A percentile compares a stretch with the other conserved stretches of the same genome.
Evolutionary conservation across 2,797 vertebrate species (phyloP).

Genomic region (Loriculus beryllinus): DNA sequence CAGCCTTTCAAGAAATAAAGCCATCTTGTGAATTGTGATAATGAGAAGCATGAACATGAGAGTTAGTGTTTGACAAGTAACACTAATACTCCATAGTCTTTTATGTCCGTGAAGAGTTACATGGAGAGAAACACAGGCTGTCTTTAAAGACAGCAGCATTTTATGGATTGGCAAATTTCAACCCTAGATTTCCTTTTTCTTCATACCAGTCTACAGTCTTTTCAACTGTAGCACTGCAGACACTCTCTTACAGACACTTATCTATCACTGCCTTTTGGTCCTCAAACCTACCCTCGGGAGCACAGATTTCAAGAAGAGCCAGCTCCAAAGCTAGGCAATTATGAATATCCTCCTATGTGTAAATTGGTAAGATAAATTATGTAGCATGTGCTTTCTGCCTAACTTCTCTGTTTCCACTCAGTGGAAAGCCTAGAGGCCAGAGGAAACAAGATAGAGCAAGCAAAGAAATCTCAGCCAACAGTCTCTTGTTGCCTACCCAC

Average conservation of each 20-base stretch:
- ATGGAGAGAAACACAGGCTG: neutral
- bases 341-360: fast-evolving
- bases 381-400: neutral
- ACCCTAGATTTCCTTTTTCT: neutral
- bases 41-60: neutral
- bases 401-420: neutral
- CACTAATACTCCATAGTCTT: neutral
- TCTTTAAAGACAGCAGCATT: neutral
- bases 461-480: neutral
- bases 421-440: neutral
- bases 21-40: neutral
- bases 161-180: neutral
- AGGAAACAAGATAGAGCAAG: neutral
- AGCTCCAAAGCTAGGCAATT: neutral
- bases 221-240: neutral
- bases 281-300: neutral
- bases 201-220: neutral
- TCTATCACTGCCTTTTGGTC: neutral
- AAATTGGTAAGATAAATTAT: neutral
- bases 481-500: neutral
- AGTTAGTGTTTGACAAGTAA: neutral
- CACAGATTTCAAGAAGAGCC: neutral
- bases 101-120: neutral
- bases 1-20: neutral
- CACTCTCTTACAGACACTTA: neutral